Percentiles rank a stretch among this genome's conserved stretches.
Evolutionary conservation across 2,113 vertebrate species (phyloP).

Genomic region (Carassius gibelio): DNA sequence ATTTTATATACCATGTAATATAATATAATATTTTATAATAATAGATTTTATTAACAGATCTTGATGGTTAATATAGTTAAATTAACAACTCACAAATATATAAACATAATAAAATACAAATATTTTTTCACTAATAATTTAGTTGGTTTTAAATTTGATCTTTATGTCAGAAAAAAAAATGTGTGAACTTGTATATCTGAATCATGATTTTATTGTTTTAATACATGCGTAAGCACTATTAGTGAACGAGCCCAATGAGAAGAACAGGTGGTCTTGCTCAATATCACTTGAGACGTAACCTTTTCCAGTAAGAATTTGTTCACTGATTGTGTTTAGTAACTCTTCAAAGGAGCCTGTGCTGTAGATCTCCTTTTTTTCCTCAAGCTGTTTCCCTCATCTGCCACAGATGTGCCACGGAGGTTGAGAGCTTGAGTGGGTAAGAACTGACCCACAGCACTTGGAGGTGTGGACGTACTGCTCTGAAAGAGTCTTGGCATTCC

Average conservation of each 20-base stretch:
- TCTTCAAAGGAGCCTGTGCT: neutral
- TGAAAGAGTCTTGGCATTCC: conserved; percentile 72
- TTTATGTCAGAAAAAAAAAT: neutral
- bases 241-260: neutral
- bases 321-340: conserved; percentile 6
- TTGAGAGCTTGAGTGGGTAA: conserved; percentile 21
- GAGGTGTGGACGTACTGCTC: conserved; percentile 36
- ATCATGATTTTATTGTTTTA: neutral
- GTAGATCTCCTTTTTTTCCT: conserved; percentile 9
- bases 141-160: neutral
- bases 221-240: neutral
- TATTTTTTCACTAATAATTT: neutral
- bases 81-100: neutral
- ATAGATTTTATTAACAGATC: no score
- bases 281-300: conserved; percentile 16
- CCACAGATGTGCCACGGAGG: conserved; percentile 27
- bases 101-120: neutral
- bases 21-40: no score
- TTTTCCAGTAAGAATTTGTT: conserved; percentile 41
- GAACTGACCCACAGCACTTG: conserved; percentile 24
- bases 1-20: no score
- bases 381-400: conserved; percentile 2
- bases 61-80: neutral
- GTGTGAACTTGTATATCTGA: neutral
- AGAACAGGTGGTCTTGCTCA: conserved; percentile 35